Evolutionary conservation across 2,888 invertebrate species (phyloP).

Genomic region (Prenolepis imparis): DNA sequence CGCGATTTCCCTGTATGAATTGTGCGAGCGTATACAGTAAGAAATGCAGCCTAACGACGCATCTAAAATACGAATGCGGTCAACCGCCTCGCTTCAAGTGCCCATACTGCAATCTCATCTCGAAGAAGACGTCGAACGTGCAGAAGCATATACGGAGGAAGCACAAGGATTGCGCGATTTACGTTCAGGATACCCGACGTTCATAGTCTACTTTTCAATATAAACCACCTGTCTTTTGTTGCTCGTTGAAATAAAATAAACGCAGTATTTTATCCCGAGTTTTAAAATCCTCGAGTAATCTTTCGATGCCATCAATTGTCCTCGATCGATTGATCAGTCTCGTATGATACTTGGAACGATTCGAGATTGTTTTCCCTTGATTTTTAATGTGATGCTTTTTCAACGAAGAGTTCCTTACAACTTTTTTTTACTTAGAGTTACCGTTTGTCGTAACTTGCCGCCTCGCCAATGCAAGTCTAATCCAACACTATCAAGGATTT

Average conservation of each 20-base stretch:
- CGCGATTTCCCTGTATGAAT: slow-evolving; percentile 74
- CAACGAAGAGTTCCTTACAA: background rate
- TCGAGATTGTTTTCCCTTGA: background rate
- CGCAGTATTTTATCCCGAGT: background rate
- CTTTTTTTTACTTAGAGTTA: slow-evolving; percentile 13
- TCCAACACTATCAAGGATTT: background rate
- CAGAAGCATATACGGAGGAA: slow-evolving; percentile 75
- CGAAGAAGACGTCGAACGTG: slow-evolving; percentile 79
- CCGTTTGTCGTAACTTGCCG: background rate
- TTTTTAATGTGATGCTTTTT: background rate
- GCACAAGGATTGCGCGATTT: slow-evolving; percentile 69
- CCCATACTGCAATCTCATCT: slow-evolving; percentile 79
- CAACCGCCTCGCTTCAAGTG: slow-evolving; percentile 83
- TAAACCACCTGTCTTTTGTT: background rate
- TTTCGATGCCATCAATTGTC: background rate
- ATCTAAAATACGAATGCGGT: slow-evolving; percentile 81
- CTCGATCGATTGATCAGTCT: background rate
- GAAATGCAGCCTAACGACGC: slow-evolving; percentile 71
- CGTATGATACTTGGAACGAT: background rate
- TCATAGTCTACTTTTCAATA: slow-evolving; percentile 5
- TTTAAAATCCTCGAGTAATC: background rate
- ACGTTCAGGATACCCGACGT: slow-evolving; percentile 64
- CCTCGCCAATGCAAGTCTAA: background rate
- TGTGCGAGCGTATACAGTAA: slow-evolving; percentile 77
- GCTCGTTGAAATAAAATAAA: slow-evolving; percentile 49